Evolutionary conservation across 1,140 invertebrate genomes (phyloP).

Genomic region (Lepidurus couesii): DNA sequence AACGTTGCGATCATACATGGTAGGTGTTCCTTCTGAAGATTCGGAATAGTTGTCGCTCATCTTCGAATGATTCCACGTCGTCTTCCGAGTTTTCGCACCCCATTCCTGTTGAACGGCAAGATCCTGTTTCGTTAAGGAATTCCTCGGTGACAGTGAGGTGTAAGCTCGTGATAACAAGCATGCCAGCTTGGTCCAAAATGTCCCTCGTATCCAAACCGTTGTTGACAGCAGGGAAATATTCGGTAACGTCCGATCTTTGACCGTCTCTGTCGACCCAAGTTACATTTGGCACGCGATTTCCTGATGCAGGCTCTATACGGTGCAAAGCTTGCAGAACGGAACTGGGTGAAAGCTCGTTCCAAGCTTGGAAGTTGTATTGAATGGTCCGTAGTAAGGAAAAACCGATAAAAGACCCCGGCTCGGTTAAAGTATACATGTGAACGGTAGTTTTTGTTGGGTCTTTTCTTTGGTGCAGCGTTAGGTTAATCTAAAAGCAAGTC

Average conservation of each 20-base stretch:
- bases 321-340: constrained; percentile 43
- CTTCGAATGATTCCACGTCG: neutral
- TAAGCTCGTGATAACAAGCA: constrained; percentile 47
- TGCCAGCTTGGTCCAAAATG: constrained; percentile 45
- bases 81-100: neutral
- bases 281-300: constrained; percentile 27
- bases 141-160: constrained; percentile 36
- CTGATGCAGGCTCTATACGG: constrained; percentile 43
- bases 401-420: constrained; percentile 46
- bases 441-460: constrained; percentile 44
- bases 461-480: constrained; percentile 46
- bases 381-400: constrained; percentile 42
- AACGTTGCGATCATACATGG: constrained; percentile 31
- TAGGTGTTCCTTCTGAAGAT: constrained; percentile 37
- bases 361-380: constrained; percentile 45
- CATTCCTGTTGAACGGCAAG: neutral
- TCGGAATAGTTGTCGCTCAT: constrained; percentile 37
- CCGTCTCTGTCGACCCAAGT: constrained; percentile 44
- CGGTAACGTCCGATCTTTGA: constrained; percentile 41
- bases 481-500: constrained; percentile 37
- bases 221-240: constrained; percentile 45
- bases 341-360: constrained; percentile 45
- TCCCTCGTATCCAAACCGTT: constrained; percentile 44
- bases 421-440: constrained; percentile 43
- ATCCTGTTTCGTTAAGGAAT: neutral